Percentiles rank a stretch among this genome's conserved stretches.
phyloP scores from a whole-genome alignment of 2,797 vertebrate species.

The Oophaga sylvatica region DNA sequence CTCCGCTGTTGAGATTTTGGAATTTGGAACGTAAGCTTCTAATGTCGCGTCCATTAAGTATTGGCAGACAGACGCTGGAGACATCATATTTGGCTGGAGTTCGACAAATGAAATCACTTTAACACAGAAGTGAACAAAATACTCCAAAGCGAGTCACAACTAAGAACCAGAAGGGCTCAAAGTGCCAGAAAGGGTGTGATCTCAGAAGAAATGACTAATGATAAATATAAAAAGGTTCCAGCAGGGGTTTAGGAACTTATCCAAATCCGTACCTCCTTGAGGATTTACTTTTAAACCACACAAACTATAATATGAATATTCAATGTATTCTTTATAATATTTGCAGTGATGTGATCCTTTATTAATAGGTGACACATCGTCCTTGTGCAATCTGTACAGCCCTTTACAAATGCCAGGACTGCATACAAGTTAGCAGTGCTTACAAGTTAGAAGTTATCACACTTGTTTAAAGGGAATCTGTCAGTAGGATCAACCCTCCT shows the following conservation, averaged over 20 bases:
- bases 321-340: neutral
- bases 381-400: neutral
- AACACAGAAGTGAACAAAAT: conserved; percentile 11
- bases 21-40: neutral
- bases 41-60: conserved; percentile 14
- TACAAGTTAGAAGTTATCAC: no score
- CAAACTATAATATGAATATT: neutral
- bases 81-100: conserved; percentile 14
- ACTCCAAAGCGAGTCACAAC: neutral
- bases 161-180: neutral
- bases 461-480: no score
- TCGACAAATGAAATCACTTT: conserved; percentile 25
- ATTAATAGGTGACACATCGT: neutral
- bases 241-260: neutral
- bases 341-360: neutral
- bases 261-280: neutral
- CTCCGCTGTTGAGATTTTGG: neutral
- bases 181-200: neutral
- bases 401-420: neutral
- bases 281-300: neutral
- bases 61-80: neutral
- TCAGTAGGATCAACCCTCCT: no score
- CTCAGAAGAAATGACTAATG: conserved; percentile 15
- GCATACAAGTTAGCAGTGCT: neutral
- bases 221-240: neutral